These are phyloP conservation scores for Atlantisia rogersi DNA, from an alignment of 2,113 vertebrate species.

Conservation along the genomic window DNA sequence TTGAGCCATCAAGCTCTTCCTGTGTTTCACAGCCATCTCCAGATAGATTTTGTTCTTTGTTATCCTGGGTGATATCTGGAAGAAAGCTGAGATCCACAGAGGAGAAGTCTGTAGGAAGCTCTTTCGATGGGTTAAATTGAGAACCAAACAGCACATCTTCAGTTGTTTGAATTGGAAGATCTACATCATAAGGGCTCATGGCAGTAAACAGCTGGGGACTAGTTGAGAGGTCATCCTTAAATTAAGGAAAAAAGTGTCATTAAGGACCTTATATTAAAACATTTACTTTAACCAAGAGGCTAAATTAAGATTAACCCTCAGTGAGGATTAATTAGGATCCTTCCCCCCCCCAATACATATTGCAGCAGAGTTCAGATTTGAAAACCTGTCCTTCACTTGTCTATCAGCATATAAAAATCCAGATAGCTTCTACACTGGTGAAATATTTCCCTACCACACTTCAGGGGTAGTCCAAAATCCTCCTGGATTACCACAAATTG, in stretches of 20 bases:
- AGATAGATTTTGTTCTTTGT: slow-evolving; percentile 24
- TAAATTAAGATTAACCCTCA: background rate
- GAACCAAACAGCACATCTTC: slow-evolving; percentile 21
- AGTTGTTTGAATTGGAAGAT: slow-evolving; percentile 52
- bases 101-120: slow-evolving; percentile 70
- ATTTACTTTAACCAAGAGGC: background rate
- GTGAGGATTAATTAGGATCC: accelerated
- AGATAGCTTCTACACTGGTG: background rate
- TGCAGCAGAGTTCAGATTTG: background rate
- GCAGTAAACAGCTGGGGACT: slow-evolving; percentile 57
- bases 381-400: accelerated
- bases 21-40: background rate
- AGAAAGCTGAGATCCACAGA: slow-evolving; percentile 91
- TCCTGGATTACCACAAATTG: background rate
- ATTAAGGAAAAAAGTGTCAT: background rate
- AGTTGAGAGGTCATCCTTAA: slow-evolving; percentile 63
- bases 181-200: slow-evolving; percentile 65
- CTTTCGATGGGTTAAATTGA: slow-evolving; percentile 61
- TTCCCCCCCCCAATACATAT: accelerated
- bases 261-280: background rate
- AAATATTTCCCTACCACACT: background rate
- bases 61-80: slow-evolving; percentile 81
- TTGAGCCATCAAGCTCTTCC: background rate
- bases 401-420: background rate
- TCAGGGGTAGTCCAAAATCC: background rate